Base-by-base conservation (phyloP, 2,113 vertebrate species). In the Ibidorhyncha struthersii region DNA sequence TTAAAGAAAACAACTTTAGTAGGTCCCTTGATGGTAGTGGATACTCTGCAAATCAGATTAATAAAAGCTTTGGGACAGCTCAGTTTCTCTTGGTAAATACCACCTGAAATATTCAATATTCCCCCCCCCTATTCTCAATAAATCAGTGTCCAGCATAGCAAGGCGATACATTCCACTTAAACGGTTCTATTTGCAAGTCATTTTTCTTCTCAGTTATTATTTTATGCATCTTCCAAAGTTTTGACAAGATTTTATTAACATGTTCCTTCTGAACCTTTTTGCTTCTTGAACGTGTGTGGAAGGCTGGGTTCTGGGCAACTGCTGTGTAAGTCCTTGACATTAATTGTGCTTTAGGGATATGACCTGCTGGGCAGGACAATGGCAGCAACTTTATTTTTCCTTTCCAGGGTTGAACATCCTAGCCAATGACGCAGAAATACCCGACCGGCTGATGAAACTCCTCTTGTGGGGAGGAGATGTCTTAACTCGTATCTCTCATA, bases 281-380 rank as follows among this genome's bases (percentile, higher is more conserved):
- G 30, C 61, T 90, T 93, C 86, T 89, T 72, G 72, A 93, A 78
- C 0, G 15, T 69, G 82, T 12, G 15, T 16, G 40, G 72, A 95
- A 95, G 52, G 85, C 58, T 80, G 29, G 2, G 76, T 59, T 95
- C 94, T 56, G 67, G 77, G 71, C 36, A 79, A 52, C 77, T 83
- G 91, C 89, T 82, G 74, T 89, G 94, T 67, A 43, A 81, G 96
- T 98, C 98, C 98, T 98, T 97, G 98, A 98, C 98, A 98, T 98
- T 98, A 98, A 98, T 97, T 95, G 97, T 97, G 91, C 96, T 98
- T 97, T 70, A 96, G 98, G 97, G 98, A 98, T 95, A 43, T 41
- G 76, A 94, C 97, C 97, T 91, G 93, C 96, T 98, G 98, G 96
- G 96, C 97, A 97, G 97, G 97, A 98, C 97, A 97, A 92, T 97